phyloP scores from a whole-genome alignment of 2,888 invertebrate species.

The Temnothorax rugatulus region DNA sequence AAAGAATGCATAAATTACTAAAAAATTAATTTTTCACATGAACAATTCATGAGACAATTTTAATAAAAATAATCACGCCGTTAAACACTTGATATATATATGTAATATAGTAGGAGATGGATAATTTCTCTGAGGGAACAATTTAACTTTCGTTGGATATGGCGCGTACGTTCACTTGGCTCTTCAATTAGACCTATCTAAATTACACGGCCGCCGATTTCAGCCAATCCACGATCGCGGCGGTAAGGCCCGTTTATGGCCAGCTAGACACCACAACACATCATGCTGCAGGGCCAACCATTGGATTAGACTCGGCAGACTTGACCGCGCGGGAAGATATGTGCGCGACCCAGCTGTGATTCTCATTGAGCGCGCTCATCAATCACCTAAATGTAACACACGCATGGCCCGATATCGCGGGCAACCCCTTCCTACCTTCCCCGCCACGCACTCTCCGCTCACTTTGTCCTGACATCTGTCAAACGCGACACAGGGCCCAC shows the following conservation, averaged over 20 bases:
- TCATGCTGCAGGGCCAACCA: slow-evolving; percentile 35
- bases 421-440: slow-evolving; percentile 72
- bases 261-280: slow-evolving; percentile 40
- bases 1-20: too few relatives aligned
- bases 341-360: slow-evolving; percentile 82
- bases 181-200: slow-evolving; percentile 49
- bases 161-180: neutral
- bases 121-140: neutral
- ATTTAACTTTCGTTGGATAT: neutral
- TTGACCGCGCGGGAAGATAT: slow-evolving; percentile 72
- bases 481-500: slow-evolving; percentile 68
- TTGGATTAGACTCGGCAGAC: slow-evolving; percentile 75
- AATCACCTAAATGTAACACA: slow-evolving; percentile 84
- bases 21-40: neutral
- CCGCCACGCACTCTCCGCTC: slow-evolving; percentile 69
- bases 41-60: neutral
- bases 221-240: slow-evolving; percentile 18
- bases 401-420: slow-evolving; percentile 75
- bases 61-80: neutral
- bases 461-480: slow-evolving; percentile 85
- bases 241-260: slow-evolving; percentile 38
- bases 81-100: neutral
- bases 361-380: slow-evolving; percentile 84
- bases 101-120: neutral
- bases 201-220: slow-evolving; percentile 32